Conservation (phyloP, 2,797 vertebrate species). For the Lithobates pipiens region DNA sequence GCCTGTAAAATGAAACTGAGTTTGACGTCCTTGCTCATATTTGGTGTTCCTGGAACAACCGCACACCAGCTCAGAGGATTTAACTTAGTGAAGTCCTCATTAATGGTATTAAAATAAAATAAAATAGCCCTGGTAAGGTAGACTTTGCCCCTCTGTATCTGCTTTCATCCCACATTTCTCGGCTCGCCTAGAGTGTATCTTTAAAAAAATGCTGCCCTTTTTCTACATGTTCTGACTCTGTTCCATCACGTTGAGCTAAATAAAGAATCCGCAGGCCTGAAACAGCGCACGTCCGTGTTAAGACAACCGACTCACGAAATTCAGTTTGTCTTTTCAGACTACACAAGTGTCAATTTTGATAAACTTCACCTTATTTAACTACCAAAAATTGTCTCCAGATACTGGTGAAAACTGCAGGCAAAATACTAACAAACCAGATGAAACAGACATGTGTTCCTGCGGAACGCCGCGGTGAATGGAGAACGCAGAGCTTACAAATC, state of each 20-base stretch:
- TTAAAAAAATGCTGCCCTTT: neutral
- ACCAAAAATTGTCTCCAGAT: constrained; percentile 50
- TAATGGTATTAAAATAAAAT: no score
- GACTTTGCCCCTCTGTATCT: no score
- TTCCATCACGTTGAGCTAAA: neutral
- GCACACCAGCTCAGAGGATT: no score
- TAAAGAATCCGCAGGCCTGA: neutral
- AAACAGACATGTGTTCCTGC: constrained; percentile 8
- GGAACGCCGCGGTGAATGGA: neutral
- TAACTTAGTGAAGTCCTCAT: no score
- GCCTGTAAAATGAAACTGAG: no score
- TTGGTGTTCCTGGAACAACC: no score
- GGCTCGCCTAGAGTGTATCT: no score
- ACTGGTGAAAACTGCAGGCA: constrained; percentile 43
- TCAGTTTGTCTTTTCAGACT: constrained; percentile 24
- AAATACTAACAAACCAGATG: constrained; percentile 16
- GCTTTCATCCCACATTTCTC: no score
- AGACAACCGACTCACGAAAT: constrained; percentile 10
- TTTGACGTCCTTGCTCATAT: no score
- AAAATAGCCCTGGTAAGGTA: no score
- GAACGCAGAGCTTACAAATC: neutral
- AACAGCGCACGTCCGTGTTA: neutral
- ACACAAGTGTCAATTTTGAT: constrained; percentile 54
- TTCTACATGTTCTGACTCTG: neutral
- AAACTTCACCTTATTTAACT: constrained; percentile 46